Conservation (phyloP, 2,113 vertebrate genomes). For the Cottus gobio region DNA sequence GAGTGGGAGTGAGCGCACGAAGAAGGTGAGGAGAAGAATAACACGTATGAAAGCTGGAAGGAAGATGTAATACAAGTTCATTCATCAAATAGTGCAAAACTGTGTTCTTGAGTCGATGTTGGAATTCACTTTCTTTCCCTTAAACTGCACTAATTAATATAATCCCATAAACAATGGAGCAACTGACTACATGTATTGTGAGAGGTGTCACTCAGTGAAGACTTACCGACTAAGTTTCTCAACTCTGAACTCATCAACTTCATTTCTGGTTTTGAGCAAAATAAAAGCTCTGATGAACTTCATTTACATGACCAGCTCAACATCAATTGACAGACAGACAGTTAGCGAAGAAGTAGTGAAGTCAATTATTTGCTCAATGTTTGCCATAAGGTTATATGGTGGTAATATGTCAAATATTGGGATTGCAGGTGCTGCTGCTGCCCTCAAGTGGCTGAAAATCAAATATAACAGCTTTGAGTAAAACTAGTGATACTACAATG, state of each 20-base stretch:
- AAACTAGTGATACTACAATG: neutral
- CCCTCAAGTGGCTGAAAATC: neutral
- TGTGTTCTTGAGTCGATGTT: neutral
- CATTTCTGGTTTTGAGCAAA: neutral
- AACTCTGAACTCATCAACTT: neutral
- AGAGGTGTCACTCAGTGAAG: neutral
- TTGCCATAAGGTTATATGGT: neutral
- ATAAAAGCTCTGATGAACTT: no score
- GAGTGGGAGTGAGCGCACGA: constrained; percentile 74
- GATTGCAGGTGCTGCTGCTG: neutral
- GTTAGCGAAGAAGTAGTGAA: neutral
- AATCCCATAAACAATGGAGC: neutral
- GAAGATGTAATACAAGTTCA: constrained; percentile 15
- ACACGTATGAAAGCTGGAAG: constrained; percentile 11
- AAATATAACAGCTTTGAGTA: neutral
- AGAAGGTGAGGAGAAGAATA: constrained; percentile 60
- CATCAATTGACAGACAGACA: neutral
- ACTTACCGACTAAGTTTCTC: neutral
- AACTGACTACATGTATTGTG: neutral
- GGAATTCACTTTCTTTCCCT: constrained; percentile 7
- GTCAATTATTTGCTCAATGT: neutral
- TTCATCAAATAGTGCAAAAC: neutral
- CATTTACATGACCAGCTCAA: neutral
- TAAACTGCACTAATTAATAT: neutral
- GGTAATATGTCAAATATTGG: neutral